A percentile compares a stretch with the other conserved stretches of the same genome.
These are phyloP conservation scores for Pseudomugil gertrudae DNA, from an alignment of 2,797 vertebrate species.

Conservation along the genomic window DNA sequence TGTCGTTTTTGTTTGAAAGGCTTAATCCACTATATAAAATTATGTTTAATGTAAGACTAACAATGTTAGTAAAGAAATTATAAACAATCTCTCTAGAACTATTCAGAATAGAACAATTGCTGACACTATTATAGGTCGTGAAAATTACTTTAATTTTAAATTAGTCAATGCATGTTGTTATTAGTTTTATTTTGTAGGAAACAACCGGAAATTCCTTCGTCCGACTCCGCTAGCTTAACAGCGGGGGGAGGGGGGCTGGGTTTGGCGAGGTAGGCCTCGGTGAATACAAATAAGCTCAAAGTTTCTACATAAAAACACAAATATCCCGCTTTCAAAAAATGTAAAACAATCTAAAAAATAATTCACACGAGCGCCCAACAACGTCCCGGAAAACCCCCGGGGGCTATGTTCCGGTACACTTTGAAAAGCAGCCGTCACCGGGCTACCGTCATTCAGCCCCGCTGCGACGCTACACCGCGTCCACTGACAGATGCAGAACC, in stretches of 20 bases:
- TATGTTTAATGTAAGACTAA: background rate
- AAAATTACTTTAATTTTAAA: background rate
- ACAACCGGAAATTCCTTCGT: conserved; percentile 31
- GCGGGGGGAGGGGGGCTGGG: conserved; percentile 57
- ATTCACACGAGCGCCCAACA: background rate
- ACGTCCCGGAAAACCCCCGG: background rate
- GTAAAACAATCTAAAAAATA: background rate
- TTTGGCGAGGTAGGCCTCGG: conserved; percentile 80
- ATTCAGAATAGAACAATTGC: background rate
- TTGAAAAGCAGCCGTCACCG: conserved; percentile 39
- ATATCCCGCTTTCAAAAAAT: background rate
- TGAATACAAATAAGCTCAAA: conserved; percentile 79
- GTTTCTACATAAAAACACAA: conserved; percentile 66
- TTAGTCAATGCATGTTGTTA: background rate
- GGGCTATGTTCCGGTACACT: conserved; percentile 28
- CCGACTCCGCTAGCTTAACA: conserved; percentile 4
- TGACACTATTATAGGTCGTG: background rate
- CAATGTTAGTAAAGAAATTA: background rate
- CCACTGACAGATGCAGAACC: conserved; percentile 52
- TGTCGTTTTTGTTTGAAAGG: background rate
- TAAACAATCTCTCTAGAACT: background rate
- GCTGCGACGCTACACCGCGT: conserved; percentile 36
- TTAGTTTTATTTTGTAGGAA: conserved; percentile 53
- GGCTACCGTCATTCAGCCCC: conserved; percentile 64
- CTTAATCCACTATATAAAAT: background rate